A percentile compares a stretch with the other conserved stretches of the same genome.
These are phyloP conservation scores for Motacilla tschutschensis DNA, from an alignment of 2,113 vertebrate genomes.

Conservation along the genomic window DNA sequence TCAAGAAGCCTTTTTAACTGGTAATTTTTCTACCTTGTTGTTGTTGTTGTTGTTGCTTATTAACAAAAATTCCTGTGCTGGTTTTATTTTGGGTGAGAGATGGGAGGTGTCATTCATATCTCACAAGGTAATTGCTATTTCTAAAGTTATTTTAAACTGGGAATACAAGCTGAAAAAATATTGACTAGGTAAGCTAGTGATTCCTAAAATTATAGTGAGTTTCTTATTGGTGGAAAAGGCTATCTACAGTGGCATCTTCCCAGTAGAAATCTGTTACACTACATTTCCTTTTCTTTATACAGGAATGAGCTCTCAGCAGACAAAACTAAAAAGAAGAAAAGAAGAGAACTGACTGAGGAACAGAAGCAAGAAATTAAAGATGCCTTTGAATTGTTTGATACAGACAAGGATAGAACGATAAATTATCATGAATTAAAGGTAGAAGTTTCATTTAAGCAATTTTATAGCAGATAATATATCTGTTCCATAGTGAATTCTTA, in stretches of 20 bases:
- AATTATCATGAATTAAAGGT: slow-evolving; percentile 97
- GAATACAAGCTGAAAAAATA: not conserved
- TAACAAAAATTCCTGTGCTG: not conserved
- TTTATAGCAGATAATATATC: not conserved
- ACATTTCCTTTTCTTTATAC: slow-evolving; percentile 14
- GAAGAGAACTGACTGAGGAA: slow-evolving; percentile 89
- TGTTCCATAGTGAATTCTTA: not conserved
- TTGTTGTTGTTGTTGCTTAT: not conserved
- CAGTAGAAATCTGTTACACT: not conserved
- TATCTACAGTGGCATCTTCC: not conserved
- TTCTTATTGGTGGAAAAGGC: not conserved
- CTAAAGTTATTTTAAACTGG: not conserved
- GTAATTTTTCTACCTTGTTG: not conserved
- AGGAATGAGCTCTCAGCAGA: slow-evolving; percentile 85
- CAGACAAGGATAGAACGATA: slow-evolving; percentile 92
- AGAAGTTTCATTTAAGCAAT: not conserved
- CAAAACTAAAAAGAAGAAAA: slow-evolving; percentile 87
- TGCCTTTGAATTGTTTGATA: slow-evolving; percentile 95
- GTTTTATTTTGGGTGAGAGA: not conserved
- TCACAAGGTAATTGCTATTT: not conserved
- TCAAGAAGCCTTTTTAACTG: not conserved
- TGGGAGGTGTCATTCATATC: not conserved
- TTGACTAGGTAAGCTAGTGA: not conserved
- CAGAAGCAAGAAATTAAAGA: slow-evolving; percentile 97
- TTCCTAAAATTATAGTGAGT: not conserved